Percentiles rank a stretch among this genome's conserved stretches.
phyloP scores from a whole-genome alignment of 37 sponge, comb jelly and placozoan species.

The Dysidea cf. avara region DNA sequence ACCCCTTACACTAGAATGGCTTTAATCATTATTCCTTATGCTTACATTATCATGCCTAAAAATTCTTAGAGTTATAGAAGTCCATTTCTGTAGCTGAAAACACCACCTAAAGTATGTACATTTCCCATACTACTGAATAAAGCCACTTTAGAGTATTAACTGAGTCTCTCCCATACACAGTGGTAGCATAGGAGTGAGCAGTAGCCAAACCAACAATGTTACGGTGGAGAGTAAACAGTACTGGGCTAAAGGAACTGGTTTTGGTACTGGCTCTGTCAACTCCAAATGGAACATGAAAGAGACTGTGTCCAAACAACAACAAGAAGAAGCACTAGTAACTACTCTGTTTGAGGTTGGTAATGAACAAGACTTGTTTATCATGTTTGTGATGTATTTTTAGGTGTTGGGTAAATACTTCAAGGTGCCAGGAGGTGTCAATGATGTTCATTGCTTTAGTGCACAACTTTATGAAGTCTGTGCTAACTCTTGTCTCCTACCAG shows the following conservation, averaged over 20 bases:
- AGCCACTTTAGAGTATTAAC: no score
- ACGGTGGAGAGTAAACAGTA: conserved; percentile 44
- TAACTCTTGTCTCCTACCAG: conserved; percentile 75
- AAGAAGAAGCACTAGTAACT: conserved; percentile 64
- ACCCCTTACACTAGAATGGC: no score
- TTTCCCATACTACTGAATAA: no score
- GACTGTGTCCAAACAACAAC: conserved; percentile 52
- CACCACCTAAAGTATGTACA: no score
- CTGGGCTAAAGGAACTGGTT: conserved; percentile 94
- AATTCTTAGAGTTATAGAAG: no score
- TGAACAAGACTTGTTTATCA: background rate
- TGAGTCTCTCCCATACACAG: no score
- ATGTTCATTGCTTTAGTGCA: conserved; percentile 3
- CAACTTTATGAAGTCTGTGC: conserved; percentile 36
- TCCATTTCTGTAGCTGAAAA: no score
- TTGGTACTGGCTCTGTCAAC: conserved; percentile 81
- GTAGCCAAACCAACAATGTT: no score
- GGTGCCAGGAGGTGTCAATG: background rate
- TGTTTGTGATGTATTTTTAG: conserved; percentile 14
- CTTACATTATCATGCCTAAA: no score
- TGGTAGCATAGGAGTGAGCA: no score
- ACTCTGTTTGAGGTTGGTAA: conserved; percentile 26
- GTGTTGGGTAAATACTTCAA: background rate
- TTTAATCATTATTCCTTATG: no score
- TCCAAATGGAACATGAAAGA: conserved; percentile 82